Evolutionary conservation across 2,888 invertebrate species (phyloP), one percentile per base, ranked within the genome.

Genomic region (Camponotus fellah): DNA sequence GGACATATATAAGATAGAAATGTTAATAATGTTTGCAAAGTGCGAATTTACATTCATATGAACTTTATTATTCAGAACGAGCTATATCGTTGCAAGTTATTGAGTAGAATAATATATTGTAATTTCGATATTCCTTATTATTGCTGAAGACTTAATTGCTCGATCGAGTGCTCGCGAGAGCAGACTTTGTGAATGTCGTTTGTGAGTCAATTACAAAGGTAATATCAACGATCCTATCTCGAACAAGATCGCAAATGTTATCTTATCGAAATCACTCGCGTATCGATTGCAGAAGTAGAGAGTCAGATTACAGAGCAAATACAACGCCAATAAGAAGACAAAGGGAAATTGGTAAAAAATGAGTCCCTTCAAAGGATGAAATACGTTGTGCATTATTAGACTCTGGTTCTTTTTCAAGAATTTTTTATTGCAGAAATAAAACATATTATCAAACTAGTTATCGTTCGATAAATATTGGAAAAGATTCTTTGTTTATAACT

Each of bases 151-250:
- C 46, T 62, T 79, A 71, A 79, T 79, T 79, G 72, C 37, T 37
- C 72, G 68, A 43, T 77, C 56, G 68, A 68, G 77, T 56, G 56
- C 69, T 43, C 69, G 77, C 68, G 49, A 66, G 53, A 66, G 53
- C 21, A 60, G 60, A 72, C 79, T 60, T 79, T 60, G n/a, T 2
- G 71, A 60, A 34, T 56, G 60, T 79, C 79, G 79, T 79, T 79
- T 72, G 72, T 26, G 79, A 79, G 60, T 79, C 79, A 79, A 79
- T 79, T 79, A 60, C 72, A 72, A 58, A 60, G 60, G 60, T 71
- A 72, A 79, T 79, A 72, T 71, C 71, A 46, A 71, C 71, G 71
- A 17, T 34, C 60, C n/a, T 34, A 21, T 71, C 71, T 71, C 37
- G 43, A 60, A 46, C 17, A 60, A 71, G 79, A 79, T 71, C 60